Base-by-base conservation (phyloP, 2,888 invertebrate species). In the Euclidia mi region DNA sequence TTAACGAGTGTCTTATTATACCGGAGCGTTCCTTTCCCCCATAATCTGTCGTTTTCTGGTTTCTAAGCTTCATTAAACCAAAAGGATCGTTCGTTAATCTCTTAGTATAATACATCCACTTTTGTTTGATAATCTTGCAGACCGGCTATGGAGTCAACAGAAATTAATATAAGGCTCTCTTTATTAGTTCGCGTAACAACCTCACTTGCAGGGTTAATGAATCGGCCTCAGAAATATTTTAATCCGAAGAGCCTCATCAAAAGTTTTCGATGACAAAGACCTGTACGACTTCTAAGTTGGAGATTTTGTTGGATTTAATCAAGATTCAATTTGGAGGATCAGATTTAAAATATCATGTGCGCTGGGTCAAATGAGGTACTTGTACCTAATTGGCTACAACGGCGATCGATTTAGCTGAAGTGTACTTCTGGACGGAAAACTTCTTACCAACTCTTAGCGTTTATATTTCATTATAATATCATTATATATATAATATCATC, bases 161-260 rank as follows among this genome's bases (percentile, higher is more conserved):
- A 68, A 72, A 72, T 75, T 72, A 72, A 65, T 72, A 67, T 53
- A 61, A 63, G 52, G 51, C 50, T 56, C 52, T 60, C 64, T 62
- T 64, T 67, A 74, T 66, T 69, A 67, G 65, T 63, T 63, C 62
- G 41, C 41, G 56, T 71, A 65, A 71, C 65, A 71, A 61, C 56
- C 63, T 58, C 40, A 72, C 68, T 71, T 56, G 55, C 58, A 46
- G 60, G 64, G 70, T 72, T 75, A 72, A 74, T 71, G 71, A 74
- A 69, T 62, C 62, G 40, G 40, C 43, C 35, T 44, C 25, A 41
- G 59, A 53, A 70, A 67, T 63, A 60, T 67, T 72, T 72, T 63
- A 71, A 69, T 67, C 65, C 52, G 18, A 66, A 63, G 42, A 57
- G 61, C 59, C 57, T 65, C 66, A 66, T 69, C 57, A 65, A 56